A percentile compares a stretch with the other conserved stretches of the same genome.
phyloP scores from a whole-genome alignment of 2,113 vertebrate genomes.

The Dicrurus megarhynchus region DNA sequence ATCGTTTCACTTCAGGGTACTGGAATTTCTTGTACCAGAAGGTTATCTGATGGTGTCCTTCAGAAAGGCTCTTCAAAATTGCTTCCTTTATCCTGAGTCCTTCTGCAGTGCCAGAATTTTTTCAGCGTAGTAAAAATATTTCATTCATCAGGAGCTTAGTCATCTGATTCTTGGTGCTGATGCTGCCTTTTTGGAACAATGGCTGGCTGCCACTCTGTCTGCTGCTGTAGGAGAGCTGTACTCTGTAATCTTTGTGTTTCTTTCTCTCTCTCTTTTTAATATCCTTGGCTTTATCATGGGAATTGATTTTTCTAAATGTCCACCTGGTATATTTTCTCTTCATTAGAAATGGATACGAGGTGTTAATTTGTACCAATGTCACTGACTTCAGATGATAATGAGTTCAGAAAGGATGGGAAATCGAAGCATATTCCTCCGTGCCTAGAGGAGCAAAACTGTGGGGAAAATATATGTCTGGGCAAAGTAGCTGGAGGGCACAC shows the following conservation, averaged over 20 bases:
- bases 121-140: slow-evolving; percentile 67
- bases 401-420: slow-evolving; percentile 11
- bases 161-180: slow-evolving; percentile 66
- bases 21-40: not conserved
- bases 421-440: not conserved
- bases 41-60: slow-evolving; percentile 40
- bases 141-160: slow-evolving; percentile 69
- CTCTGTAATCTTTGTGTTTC: not conserved
- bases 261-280: slow-evolving; percentile 59
- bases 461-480: not conserved
- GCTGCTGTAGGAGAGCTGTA: not conserved
- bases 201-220: slow-evolving; percentile 63
- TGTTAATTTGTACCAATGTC: slow-evolving; percentile 31
- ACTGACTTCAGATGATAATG: slow-evolving; percentile 13
- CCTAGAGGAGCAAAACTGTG: not conserved
- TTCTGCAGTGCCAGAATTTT: slow-evolving; percentile 51
- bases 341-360: not conserved
- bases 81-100: slow-evolving; percentile 29
- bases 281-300: slow-evolving; percentile 55
- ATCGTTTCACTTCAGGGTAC: not conserved
- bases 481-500: not conserved
- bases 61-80: slow-evolving; percentile 26
- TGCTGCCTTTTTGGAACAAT: slow-evolving; percentile 54
- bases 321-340: slow-evolving; percentile 46
- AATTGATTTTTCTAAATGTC: slow-evolving; percentile 51